Evolutionary conservation across 2,888 invertebrate genomes (phyloP).

Genomic region (Macrosoma leucophasiata): DNA sequence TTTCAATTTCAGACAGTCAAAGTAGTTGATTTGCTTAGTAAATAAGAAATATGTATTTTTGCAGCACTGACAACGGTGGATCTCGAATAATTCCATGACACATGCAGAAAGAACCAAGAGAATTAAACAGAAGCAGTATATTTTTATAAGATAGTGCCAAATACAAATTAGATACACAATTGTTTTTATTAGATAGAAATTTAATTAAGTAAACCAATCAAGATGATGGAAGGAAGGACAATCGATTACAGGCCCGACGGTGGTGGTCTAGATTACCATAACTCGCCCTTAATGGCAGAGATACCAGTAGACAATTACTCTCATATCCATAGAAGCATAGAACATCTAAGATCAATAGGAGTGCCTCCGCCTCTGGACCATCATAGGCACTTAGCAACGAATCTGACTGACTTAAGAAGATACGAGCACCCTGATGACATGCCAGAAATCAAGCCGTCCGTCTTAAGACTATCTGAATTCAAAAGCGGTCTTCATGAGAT

Average conservation of each 20-base stretch:
- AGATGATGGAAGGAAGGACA: constrained; percentile 75
- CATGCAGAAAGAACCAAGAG: constrained; percentile 39
- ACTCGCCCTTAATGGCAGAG: constrained; percentile 80
- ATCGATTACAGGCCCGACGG: constrained; percentile 74
- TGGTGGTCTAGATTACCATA: constrained; percentile 80
- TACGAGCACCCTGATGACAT: constrained; percentile 70
- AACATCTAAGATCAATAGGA: constrained; percentile 78
- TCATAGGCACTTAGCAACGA: constrained; percentile 65
- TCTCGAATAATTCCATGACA: constrained; percentile 72
- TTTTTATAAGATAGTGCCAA: constrained; percentile 73
- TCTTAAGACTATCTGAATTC: constrained; percentile 67
- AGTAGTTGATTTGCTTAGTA: constrained; percentile 22
- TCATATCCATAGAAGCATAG: constrained; percentile 80
- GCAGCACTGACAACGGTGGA: constrained; percentile 64
- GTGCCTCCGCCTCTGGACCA: constrained; percentile 67
- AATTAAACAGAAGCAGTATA: constrained; percentile 47
- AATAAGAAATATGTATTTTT: constrained; percentile 32
- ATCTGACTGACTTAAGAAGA: constrained; percentile 65
- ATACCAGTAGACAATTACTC: constrained; percentile 80
- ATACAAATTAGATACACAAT: constrained; percentile 44
- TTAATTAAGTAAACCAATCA: constrained; percentile 39
- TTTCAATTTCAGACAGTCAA: no score
- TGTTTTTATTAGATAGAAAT: constrained; percentile 67
- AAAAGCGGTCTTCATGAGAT: constrained; percentile 66
- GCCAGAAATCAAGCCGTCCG: constrained; percentile 70